Evolutionary conservation across 2,113 vertebrate species (phyloP), one percentile per base, ranked within the genome.

Genomic region (Aptenodytes patagonicus): DNA sequence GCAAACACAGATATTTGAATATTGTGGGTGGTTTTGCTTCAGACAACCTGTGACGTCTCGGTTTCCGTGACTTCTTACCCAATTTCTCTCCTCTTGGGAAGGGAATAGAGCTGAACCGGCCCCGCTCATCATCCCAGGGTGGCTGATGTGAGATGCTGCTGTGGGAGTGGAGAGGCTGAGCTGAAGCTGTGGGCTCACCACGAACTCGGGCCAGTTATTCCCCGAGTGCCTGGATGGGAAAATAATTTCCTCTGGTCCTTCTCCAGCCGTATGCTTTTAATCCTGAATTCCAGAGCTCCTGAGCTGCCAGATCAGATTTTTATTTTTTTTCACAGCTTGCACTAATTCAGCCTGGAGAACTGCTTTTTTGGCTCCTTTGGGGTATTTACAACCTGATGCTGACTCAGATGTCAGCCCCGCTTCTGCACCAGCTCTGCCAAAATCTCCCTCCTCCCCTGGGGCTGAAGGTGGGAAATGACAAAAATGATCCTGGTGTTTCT

Each of bases 171-270:
- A 52, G 73, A 54, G 44, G 85, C 73, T 94, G 80, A 81, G 71
- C 66, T 42, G 44, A 60, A 83, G 64, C 44, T 1, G 1, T 9
- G 62, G 38, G 38, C 55, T 70, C 26, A 14, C 69, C 17, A 22
- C 0, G 5, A 52, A 6, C 22, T 47, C 0, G 0, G 38, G 44
- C 17, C 17, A 17, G 57, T 51, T 73, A 79, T 26, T 62, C 54
- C 78, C 16, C 0, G 1, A 24, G 76, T 46, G 46, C 29, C 40
- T 61, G 17, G 72, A 25, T n/a, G 25, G 58, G 58, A 44, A 29
- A 34, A 46, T 22, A 9, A 26, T 32, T 82, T 82, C 32, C 46
- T 66, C 29, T 57, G 42, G 28, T 72, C 47, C 78, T 78, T 61
- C 17, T 83, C 36, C 70, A 76, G 58, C 57, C 12, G 12, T 29